Evolutionary conservation across 92 coral and sea anemone species (phyloP), one percentile per base, ranked within the genome.

Genomic region (Porites rus): DNA sequence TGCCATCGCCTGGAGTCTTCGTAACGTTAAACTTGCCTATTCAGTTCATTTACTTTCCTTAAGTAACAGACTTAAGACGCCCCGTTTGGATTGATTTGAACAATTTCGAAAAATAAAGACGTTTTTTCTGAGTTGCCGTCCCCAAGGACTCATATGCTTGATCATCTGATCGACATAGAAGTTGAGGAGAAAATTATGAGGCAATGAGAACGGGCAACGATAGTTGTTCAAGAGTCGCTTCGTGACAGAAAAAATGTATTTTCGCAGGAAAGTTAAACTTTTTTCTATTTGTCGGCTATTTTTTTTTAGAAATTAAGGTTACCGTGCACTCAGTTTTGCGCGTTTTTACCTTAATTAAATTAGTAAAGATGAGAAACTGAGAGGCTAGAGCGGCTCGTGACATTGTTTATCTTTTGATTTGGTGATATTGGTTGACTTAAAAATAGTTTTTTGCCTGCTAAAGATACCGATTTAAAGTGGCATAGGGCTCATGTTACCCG

Each of bases 391-490:
- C 14, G 83, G 72, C 83, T 65, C 83, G 72, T 78, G 83, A 22
- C 80, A 25, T 76, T 76, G 80, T 76, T 76, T 78, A 65, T 78
- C 46, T 64, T 78, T 78, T 64, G 83, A 12, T 60, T 78, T 78
- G 17, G 61, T 78, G 6, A 51, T 65, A 63, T 78, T 78, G 83
- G 83, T 22, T 53, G 50, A 78, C 71, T 63, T 51, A 43, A 50
- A 66, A 70, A 46, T 18, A 38, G 77, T 11, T 22, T 71, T 53
- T 0, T 28, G 38, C 67, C 12, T 13, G 24, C 75, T 56, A 25
- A 17, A 71, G 69, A 24, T 19, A n/a, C 46, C 14, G 20, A 22
- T 16, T n/a, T 50, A 17, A 56, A n/a, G 25, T 70, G 28, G n/a
- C 31, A 19, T 19, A 50, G 51, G 22, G 77, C 75, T 38, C 20